Evolutionary conservation across 2,888 invertebrate genomes (phyloP), one percentile per base, ranked within the genome.

Genomic region (Ommatoiulus sabulosus): DNA sequence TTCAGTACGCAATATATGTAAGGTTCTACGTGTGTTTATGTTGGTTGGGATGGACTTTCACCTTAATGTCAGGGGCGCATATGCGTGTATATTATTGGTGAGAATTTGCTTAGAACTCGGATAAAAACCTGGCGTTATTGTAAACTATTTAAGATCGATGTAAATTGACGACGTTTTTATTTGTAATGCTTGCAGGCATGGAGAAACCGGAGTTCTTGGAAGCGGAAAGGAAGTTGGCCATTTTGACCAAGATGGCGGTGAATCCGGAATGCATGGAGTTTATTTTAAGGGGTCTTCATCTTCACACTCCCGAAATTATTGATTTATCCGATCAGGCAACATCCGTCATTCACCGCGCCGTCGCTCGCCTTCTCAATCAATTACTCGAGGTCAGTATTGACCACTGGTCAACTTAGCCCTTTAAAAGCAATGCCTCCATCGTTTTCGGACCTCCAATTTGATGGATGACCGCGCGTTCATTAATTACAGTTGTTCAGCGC

Each of bases 241-340:
- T 94, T 12, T 92, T 95, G 89, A 93, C 93, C 90, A 93, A 94
- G 90, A 93, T 94, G 93, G 94, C 94, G 8, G 91, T 92, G 89
- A 94, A 94, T 91, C 93, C 93, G 85, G 94, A 94, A 91, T 94
- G 94, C 91, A 92, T 94, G 57, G 93, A 93, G n/a, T 92, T 93
- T 57, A 92, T 94, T 89, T 92, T 94, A 89, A 92, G 93, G 48
- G 93, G 93, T n/a, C 92, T 94, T 86, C 92, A 93, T 46, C 90
- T 91, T 17, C 92, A 93, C 89, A 93, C 93, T 90, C 91, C 92
- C 63, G 91, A 92, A 80, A 91, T 94, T 48, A 92, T 93, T 44
- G 92, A 92, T 17, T 91, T 93, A 86, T 92, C 93, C 89, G 93
- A 93, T 89, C 92, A 92, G 85, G 93, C 93, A 89, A 91, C 92